Base-by-base conservation (phyloP, 64 coral and sea anemone genomes). In the Stichodactyla helianthus region DNA sequence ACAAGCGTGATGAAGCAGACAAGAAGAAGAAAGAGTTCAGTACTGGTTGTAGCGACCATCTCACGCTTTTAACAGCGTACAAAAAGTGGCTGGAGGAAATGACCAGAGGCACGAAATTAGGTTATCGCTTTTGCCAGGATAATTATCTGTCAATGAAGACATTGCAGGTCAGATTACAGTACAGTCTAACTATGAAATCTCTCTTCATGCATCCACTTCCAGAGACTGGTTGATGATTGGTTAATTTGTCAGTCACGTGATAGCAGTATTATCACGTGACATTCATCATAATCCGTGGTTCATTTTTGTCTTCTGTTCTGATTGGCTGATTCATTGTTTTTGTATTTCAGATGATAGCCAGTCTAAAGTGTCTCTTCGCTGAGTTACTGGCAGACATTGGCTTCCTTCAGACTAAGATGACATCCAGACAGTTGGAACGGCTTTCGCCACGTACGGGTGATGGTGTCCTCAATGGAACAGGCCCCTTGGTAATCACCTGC, bases 1-100 rank as follows among this genome's bases (percentile, higher is more conserved):
- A 96, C 26, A 96, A 96, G 81, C 80, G 94, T 52, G 91, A 96
- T 11, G 91, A 96, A 88, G 94, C 94, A 51, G 94, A 96, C 55
- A 96, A 93, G 77, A 96, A 96, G 26, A 89, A 84, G 31, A 89
- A 89, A 87, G 91, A 96, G 57, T 89, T 96, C 82, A 88, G 91
- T 28, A 82, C 91, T 31, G 94, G 87, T 14, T 92, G 87, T 59
- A 96, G 94, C 54, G 94, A 96, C 55, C 94, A 96, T 59, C 55
- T 96, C 19, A 96, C 94, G 17, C 85, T 96, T 22, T 84, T 96
- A 19, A 87, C 83, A 22, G 91, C 88, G 35, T 96, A 96, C 80
- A 90, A 93, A 84, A 89, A 83, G 6, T 96, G 94, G 94, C 60
- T 84, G 11, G 91, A 88, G 19, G 60, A 64, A 4, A 92, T 86